These are phyloP conservation scores for Charanyca ferruginea DNA, from an alignment of 2,888 invertebrate genomes.

Conservation along the genomic window DNA sequence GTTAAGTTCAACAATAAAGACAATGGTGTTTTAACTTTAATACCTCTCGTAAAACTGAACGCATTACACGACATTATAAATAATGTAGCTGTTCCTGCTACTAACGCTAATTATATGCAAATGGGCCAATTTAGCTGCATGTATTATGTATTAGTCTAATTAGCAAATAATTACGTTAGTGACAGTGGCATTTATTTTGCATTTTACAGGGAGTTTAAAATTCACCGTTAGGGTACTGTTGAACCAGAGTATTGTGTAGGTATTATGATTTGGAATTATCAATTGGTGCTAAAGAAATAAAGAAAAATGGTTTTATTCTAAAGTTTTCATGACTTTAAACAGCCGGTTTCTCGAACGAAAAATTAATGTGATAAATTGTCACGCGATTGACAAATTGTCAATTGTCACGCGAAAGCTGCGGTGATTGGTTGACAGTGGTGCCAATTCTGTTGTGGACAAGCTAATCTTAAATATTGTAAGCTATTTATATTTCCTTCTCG, in stretches of 20 bases:
- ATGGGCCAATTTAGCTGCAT: conserved; percentile 52
- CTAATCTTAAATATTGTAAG: too few species aligned
- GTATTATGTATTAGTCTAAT: conserved; percentile 47
- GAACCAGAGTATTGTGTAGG: conserved; percentile 7
- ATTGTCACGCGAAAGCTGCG: not conserved
- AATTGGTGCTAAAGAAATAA: not conserved
- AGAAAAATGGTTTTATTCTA: not conserved
- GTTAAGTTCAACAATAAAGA: conserved; percentile 19
- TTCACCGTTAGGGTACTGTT: conserved; percentile 20
- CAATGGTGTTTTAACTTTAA: conserved; percentile 23
- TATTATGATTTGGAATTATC: not conserved
- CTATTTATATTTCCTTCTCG: too few species aligned
- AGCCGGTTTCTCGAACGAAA: not conserved
- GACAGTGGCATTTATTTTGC: conserved; percentile 29
- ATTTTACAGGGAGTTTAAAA: conserved; percentile 30
- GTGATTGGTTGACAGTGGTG: not conserved
- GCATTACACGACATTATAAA: conserved; percentile 36
- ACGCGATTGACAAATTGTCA: too few species aligned
- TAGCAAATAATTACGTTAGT: conserved; percentile 48
- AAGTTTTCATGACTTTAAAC: not conserved
- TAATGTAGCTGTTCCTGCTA: conserved; percentile 46
- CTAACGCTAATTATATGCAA: conserved; percentile 50
- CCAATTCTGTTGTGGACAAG: too few species aligned
- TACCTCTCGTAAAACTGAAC: conserved; percentile 30
- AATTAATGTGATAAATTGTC: not conserved